Base-by-base conservation (phyloP, 2,113 vertebrate genomes). In the Semnornis frantzii region DNA sequence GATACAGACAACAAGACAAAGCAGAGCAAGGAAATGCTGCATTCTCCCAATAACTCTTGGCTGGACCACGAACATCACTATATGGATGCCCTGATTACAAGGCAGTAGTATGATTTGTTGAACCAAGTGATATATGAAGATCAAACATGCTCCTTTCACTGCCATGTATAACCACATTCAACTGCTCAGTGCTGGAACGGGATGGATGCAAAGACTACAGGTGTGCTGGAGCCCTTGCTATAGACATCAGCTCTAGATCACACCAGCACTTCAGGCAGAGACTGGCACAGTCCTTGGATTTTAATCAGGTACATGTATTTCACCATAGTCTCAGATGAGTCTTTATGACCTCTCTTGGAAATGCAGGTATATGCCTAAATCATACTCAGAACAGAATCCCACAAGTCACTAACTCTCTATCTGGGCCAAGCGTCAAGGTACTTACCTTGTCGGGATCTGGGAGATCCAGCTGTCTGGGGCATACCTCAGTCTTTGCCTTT, bases 371-470 rank as follows among this genome's bases (percentile, higher is more conserved):
- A 17, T 48, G 34, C 44, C 52, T 78, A 50, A 59, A 19, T 7
- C 27, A 9, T 37, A 66, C 44, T 39, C 30, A 58, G 28, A 33
- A 75, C 27, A 8, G 50, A 85, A 76, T 24, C 24, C 34, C 31
- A n/a, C 34, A 34, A 1, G 7, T 63, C 76, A n/a, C 9, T 39
- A 39, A 39, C 11, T 50, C 44, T 72, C 69, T 50, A 12, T 28
- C 7, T 12, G 27, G n/a, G 30, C 34, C 15, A 21, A 31, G 15
- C 17, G 52, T 18, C 0, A 0, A 58, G 20, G 31, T 30, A 50
- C 34, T 69, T 34, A 37, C 24, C 12, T 74, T 30, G 6, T 15
- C 24, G 34, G 46, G 39, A 31, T 15, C 19, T 15, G 25, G 57
- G 21, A 68, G 54, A 28, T 46, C 30, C 58, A 82, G 0, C 10